phyloP scores from a whole-genome alignment of 2,888 invertebrate species.

The Ernsta delagoae region DNA sequence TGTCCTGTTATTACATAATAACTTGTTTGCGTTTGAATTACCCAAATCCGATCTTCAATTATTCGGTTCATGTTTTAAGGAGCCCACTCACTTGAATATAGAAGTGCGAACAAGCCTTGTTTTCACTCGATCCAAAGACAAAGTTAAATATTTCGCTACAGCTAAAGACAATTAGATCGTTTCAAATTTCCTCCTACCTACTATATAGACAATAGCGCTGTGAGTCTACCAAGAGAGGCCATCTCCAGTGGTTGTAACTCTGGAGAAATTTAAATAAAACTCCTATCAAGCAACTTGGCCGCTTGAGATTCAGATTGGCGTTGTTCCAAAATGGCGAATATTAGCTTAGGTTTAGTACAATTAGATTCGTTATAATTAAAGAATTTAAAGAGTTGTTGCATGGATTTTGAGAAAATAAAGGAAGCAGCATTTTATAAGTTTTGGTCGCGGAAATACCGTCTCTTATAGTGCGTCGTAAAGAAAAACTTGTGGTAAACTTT shows the following conservation, averaged over 20 bases:
- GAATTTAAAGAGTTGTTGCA: not conserved
- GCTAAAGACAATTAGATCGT: constrained; percentile 29
- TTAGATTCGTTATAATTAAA: not conserved
- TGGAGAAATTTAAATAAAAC: constrained; percentile 36
- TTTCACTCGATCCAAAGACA: constrained; percentile 24
- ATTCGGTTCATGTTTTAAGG: not conserved
- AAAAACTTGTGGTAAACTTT: no score
- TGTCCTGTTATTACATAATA: no score
- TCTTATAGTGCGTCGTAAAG: no score
- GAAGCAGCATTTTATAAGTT: no score
- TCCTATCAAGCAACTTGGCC: constrained; percentile 33
- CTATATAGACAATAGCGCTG: constrained; percentile 27
- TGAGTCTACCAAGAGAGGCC: constrained; percentile 34
- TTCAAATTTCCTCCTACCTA: constrained; percentile 25
- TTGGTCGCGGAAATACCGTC: no score
- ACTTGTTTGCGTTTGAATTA: not conserved
- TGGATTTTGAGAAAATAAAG: no score
- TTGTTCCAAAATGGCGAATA: constrained; percentile 20
- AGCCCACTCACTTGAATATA: not conserved
- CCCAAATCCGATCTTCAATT: not conserved
- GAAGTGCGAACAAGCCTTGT: constrained; percentile 19
- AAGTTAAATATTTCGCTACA: constrained; percentile 30
- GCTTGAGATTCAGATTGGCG: constrained; percentile 26
- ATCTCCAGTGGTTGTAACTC: constrained; percentile 32
- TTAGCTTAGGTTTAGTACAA: constrained; percentile 28